Conservation (phyloP, 2,113 vertebrate genomes). For the Crypturellus undulatus region DNA sequence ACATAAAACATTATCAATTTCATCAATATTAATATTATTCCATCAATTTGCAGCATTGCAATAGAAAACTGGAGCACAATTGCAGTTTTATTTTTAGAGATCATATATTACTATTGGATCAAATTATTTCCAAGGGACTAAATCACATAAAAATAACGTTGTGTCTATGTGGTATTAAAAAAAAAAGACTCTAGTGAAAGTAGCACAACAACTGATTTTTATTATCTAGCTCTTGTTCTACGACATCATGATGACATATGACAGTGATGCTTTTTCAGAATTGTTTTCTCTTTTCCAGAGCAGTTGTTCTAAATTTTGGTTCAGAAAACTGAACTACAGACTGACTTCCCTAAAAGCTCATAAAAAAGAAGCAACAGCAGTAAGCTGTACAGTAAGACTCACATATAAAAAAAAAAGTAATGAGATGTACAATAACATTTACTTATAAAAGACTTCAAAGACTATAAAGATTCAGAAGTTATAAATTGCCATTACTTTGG, state of each 20-base stretch:
- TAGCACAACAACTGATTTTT: background rate
- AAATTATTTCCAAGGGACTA: background rate
- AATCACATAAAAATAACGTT: background rate
- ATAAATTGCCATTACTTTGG: background rate
- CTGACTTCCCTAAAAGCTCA: background rate
- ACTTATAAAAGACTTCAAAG: background rate
- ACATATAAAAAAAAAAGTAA: background rate
- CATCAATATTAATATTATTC: background rate
- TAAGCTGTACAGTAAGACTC: background rate
- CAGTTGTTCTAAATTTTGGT: background rate
- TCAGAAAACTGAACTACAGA: background rate
- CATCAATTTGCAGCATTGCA: background rate
- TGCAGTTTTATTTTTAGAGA: background rate
- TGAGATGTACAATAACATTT: background rate
- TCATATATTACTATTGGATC: background rate
- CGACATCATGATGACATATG: background rate
- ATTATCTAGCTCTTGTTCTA: background rate
- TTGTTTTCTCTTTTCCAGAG: background rate
- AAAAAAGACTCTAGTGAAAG: background rate
- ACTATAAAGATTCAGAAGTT: background rate
- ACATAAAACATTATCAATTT: slow-evolving; percentile 22
- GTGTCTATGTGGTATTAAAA: background rate
- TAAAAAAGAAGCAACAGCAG: background rate
- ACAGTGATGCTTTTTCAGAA: background rate
- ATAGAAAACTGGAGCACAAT: background rate